phyloP scores from a whole-genome alignment of 53 echinoderm and acorn worm genomes.

The Holothuria leucospilota region DNA sequence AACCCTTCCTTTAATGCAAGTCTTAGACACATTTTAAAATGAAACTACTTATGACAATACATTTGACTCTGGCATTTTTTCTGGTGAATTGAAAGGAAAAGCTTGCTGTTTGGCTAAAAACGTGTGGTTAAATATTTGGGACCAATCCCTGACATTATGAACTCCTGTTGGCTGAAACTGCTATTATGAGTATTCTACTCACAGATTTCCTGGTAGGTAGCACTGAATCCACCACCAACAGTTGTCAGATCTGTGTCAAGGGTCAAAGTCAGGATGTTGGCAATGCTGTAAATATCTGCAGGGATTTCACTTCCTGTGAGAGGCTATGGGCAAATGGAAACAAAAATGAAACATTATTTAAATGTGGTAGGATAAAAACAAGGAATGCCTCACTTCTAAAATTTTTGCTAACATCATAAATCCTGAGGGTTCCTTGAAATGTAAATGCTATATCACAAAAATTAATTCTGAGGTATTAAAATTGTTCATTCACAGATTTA shows the following conservation, averaged over 20 bases:
- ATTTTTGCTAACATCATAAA: too few species aligned
- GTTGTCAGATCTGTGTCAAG: conserved; percentile 49
- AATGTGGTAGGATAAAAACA: not conserved
- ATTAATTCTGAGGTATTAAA: too few species aligned
- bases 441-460: too few species aligned
- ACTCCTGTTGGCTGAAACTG: too few species aligned
- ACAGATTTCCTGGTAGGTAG: conserved; percentile 70
- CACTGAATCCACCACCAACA: conserved; percentile 51
- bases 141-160: too few species aligned
- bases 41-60: not conserved
- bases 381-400: not conserved
- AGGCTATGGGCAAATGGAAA: conserved; percentile 40
- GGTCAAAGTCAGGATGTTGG: conserved; percentile 57
- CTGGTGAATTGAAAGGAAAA: too few species aligned
- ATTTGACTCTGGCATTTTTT: too few species aligned
- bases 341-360: not conserved
- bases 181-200: conserved; percentile 15
- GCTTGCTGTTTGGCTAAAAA: too few species aligned
- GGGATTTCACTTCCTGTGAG: conserved; percentile 66
- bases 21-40: not conserved
- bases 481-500: too few species aligned
- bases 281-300: conserved; percentile 55
- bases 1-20: too few species aligned
- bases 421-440: too few species aligned
- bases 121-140: too few species aligned